A percentile compares a stretch with the other conserved stretches of the same genome.
Conservation (phyloP, 2,113 vertebrate genomes). For the Anser cygnoides region DNA sequence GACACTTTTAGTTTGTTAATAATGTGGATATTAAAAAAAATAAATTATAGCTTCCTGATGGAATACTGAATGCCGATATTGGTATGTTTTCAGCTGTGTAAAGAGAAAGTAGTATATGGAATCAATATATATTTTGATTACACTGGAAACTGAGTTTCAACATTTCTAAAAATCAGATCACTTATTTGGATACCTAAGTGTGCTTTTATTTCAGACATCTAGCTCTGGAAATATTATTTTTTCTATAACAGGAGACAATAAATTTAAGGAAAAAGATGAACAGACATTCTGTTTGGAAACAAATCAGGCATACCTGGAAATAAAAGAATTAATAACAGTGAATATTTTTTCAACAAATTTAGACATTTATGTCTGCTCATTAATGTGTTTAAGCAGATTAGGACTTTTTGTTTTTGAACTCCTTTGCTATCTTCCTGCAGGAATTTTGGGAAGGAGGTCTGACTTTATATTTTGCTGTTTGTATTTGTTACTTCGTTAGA, state of each 20-base stretch:
- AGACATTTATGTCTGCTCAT: neutral
- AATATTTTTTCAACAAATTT: neutral
- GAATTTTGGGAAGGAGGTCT: neutral
- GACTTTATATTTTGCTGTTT: neutral
- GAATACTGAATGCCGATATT: slow-evolving; percentile 32
- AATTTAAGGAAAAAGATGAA: neutral
- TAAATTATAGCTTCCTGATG: slow-evolving; percentile 38
- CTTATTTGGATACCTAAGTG: neutral
- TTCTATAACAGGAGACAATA: neutral
- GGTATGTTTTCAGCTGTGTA: slow-evolving; percentile 39
- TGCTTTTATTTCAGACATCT: neutral
- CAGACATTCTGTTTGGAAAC: neutral
- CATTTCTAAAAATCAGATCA: slow-evolving; percentile 37
- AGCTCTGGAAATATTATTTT: neutral
- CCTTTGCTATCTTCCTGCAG: neutral
- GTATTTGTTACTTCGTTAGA: neutral
- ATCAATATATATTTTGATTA: slow-evolving; percentile 54
- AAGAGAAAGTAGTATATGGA: slow-evolving; percentile 20
- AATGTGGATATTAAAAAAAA: slow-evolving; percentile 5
- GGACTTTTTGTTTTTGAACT: neutral
- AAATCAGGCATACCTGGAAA: neutral
- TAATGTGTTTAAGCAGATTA: neutral
- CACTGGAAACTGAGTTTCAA: neutral
- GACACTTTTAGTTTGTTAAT: slow-evolving; percentile 40
- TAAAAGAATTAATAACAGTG: neutral